Conservation (phyloP, 2,113 vertebrate species). For the Irena cyanogastra region DNA sequence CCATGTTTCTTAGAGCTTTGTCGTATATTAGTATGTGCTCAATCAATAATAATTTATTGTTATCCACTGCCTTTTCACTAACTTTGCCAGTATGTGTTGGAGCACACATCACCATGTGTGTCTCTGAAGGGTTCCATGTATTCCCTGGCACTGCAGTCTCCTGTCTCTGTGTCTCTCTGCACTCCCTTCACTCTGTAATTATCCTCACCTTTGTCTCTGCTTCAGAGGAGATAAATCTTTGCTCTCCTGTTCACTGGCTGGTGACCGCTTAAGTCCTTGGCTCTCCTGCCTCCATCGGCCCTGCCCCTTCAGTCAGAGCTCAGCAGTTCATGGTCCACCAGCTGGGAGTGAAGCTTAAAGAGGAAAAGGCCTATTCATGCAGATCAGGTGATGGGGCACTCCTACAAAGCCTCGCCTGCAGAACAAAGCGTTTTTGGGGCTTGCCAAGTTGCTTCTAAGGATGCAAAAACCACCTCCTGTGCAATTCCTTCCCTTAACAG, state of each 20-base stretch:
- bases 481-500: neutral
- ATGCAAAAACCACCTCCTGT: neutral
- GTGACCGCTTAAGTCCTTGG: neutral
- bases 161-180: neutral
- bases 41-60: neutral
- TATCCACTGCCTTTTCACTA: neutral
- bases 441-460: constrained; percentile 4
- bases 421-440: neutral
- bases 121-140: neutral
- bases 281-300: neutral
- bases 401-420: neutral
- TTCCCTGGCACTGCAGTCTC: neutral
- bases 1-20: neutral
- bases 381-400: constrained; percentile 13
- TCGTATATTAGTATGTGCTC: neutral
- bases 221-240: neutral
- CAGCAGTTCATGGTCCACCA: constrained; percentile 10
- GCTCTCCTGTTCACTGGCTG: neutral
- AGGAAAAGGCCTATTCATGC: constrained; percentile 8
- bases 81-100: neutral
- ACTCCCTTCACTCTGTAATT: neutral
- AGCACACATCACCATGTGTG: fast-evolving
- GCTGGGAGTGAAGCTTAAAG: neutral
- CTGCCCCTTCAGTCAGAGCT: neutral
- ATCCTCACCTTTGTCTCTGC: neutral